phyloP scores from a whole-genome alignment of 1,140 invertebrate genomes.

The Ganaspis sp. region DNA sequence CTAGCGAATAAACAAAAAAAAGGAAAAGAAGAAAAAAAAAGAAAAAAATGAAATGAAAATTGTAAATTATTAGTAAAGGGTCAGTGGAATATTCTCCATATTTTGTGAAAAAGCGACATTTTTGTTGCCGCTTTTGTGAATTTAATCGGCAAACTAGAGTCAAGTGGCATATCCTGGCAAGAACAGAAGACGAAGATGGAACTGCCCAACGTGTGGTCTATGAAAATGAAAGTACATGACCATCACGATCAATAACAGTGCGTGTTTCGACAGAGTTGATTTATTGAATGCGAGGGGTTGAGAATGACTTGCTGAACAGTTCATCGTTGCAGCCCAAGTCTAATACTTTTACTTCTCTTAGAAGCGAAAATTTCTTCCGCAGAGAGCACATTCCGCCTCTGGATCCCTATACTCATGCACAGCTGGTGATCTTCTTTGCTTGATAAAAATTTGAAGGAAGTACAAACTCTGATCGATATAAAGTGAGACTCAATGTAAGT shows the following conservation, averaged over 20 bases:
- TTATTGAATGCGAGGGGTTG: slow-evolving; percentile 10
- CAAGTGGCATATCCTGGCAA: background rate
- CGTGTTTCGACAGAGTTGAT: slow-evolving; percentile 17
- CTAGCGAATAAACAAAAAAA: background rate
- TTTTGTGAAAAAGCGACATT: no score
- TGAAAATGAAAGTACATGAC: slow-evolving; percentile 15
- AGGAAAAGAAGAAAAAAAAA: background rate
- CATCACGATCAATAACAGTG: slow-evolving; percentile 24
- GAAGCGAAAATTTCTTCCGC: slow-evolving; percentile 18
- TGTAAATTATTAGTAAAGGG: no score
- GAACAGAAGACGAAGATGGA: slow-evolving; percentile 42
- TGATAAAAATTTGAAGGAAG: slow-evolving; percentile 40
- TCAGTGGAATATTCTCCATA: no score
- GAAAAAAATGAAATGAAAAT: no score
- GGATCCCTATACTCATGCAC: slow-evolving; percentile 41
- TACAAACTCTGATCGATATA: slow-evolving; percentile 13
- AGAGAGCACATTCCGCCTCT: slow-evolving; percentile 31
- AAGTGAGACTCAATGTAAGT: background rate
- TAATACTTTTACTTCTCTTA: background rate
- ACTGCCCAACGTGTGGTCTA: slow-evolving; percentile 35
- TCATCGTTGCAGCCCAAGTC: background rate
- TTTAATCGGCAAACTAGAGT: background rate
- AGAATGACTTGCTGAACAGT: slow-evolving; percentile 11
- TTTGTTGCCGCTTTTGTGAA: background rate
- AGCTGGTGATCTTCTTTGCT: slow-evolving; percentile 41